These are phyloP conservation scores for Paramormyrops kingsleyae DNA, from an alignment of 2,113 vertebrate genomes.

Conservation along the genomic window DNA sequence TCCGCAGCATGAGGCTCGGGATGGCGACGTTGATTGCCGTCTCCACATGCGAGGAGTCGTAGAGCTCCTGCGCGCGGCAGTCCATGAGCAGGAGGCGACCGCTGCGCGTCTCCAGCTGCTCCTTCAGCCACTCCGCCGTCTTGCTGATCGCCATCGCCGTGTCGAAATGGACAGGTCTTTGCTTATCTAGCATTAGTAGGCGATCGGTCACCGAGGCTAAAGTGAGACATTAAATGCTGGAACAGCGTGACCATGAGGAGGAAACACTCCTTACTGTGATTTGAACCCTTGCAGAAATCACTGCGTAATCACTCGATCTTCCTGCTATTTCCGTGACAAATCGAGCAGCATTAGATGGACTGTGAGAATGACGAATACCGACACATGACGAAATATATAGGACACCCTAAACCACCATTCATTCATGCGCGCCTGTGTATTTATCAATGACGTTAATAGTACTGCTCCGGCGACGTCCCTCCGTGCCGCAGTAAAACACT, in stretches of 20 bases:
- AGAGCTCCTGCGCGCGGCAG: constrained; percentile 89
- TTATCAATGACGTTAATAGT: constrained; percentile 60
- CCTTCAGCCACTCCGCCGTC: constrained; percentile 88
- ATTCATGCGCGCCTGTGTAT: constrained; percentile 58
- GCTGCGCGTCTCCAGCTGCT: constrained; percentile 81
- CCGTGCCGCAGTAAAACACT: not conserved
- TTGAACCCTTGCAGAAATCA: not conserved
- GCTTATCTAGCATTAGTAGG: constrained; percentile 85
- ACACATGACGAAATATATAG: constrained; percentile 6
- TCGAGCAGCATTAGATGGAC: too few relatives aligned
- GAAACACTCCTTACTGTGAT: not conserved
- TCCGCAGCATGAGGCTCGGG: constrained; percentile 89
- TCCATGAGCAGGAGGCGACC: constrained; percentile 87
- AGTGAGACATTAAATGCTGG: not conserved
- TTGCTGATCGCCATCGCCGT: constrained; percentile 85
- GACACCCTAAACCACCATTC: constrained; percentile 34
- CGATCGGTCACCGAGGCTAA: not conserved
- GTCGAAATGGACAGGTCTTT: constrained; percentile 75
- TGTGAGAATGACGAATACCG: not conserved
- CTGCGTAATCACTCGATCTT: not conserved
- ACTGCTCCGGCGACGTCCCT: not conserved
- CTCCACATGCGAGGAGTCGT: constrained; percentile 91
- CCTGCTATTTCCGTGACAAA: not conserved
- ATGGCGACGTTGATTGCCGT: constrained; percentile 91
- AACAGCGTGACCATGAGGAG: not conserved